These are phyloP conservation scores for Anguilla anguilla DNA, from an alignment of 2,797 vertebrate species.

Conservation along the genomic window DNA sequence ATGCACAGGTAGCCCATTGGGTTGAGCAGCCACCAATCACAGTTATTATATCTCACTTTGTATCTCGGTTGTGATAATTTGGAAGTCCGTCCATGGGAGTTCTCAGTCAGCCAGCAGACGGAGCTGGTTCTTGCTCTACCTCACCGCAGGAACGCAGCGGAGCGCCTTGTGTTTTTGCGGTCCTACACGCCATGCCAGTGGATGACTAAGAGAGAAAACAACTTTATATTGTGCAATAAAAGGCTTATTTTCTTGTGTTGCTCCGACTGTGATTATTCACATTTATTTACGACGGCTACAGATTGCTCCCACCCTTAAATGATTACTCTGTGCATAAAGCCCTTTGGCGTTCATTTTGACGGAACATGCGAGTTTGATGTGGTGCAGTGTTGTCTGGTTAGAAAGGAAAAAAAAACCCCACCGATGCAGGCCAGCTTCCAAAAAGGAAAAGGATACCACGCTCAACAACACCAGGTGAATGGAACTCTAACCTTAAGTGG, in stretches of 20 bases:
- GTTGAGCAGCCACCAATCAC: neutral
- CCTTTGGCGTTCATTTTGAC: neutral
- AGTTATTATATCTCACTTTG: neutral
- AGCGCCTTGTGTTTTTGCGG: neutral
- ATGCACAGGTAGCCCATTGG: neutral
- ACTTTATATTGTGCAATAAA: neutral
- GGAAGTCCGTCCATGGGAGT: neutral
- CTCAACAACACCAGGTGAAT: constrained; percentile 66
- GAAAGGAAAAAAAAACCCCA: neutral
- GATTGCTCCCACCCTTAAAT: neutral
- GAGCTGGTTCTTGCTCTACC: neutral
- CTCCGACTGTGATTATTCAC: neutral
- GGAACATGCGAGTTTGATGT: neutral
- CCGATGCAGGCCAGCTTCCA: constrained; percentile 42
- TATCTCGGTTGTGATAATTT: neutral
- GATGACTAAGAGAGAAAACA: neutral
- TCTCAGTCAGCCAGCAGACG: neutral
- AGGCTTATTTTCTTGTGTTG: neutral
- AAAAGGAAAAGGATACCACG: constrained; percentile 75
- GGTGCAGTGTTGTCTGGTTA: neutral
- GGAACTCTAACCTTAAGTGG: constrained; percentile 81
- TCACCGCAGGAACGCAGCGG: neutral
- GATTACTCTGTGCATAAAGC: neutral
- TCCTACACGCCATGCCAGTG: neutral
- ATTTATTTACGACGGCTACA: neutral